Evolutionary conservation across 2,888 invertebrate genomes (phyloP).

Genomic region (Hoplodrina blanda): DNA sequence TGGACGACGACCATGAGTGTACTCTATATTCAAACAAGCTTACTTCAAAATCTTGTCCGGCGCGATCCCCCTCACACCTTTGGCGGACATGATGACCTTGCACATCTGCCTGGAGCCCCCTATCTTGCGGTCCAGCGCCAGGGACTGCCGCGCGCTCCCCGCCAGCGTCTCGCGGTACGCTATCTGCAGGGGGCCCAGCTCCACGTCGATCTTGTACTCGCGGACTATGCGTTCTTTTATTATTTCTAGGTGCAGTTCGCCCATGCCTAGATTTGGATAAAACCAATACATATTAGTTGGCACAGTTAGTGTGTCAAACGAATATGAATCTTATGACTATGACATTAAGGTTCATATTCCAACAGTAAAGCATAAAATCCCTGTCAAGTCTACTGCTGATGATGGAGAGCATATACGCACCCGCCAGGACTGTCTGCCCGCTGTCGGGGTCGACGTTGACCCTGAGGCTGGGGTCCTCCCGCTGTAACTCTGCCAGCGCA

Average conservation of each 20-base stretch:
- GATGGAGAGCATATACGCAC: slow-evolving; percentile 74
- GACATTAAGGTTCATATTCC: too few relatives aligned
- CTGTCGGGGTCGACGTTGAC: slow-evolving; percentile 94
- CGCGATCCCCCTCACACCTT: slow-evolving; percentile 83
- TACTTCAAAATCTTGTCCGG: slow-evolving; percentile 88
- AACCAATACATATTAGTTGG: not conserved
- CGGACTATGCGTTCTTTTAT: slow-evolving; percentile 96
- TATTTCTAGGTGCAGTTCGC: slow-evolving; percentile 98
- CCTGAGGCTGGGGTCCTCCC: slow-evolving; percentile 97
- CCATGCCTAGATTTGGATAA: slow-evolving; percentile 93
- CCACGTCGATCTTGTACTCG: slow-evolving; percentile 97
- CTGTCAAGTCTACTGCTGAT: not conserved
- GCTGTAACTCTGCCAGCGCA: slow-evolving; percentile 94
- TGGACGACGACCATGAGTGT: too few relatives aligned
- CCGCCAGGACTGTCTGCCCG: slow-evolving; percentile 96
- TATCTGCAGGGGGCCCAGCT: slow-evolving; percentile 97
- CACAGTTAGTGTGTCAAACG: too few relatives aligned
- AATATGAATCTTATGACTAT: too few relatives aligned
- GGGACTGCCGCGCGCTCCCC: slow-evolving; percentile 81
- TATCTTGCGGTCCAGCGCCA: slow-evolving; percentile 92
- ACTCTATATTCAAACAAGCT: slow-evolving; percentile 37
- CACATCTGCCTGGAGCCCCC: slow-evolving; percentile 91
- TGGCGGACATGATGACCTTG: slow-evolving; percentile 91
- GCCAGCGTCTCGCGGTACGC: slow-evolving; percentile 96
- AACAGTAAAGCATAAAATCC: too few relatives aligned